A percentile compares a stretch with the other conserved stretches of the same genome.
Conservation (phyloP, 2,113 vertebrate species). For the Trochalopteron elliotii region DNA sequence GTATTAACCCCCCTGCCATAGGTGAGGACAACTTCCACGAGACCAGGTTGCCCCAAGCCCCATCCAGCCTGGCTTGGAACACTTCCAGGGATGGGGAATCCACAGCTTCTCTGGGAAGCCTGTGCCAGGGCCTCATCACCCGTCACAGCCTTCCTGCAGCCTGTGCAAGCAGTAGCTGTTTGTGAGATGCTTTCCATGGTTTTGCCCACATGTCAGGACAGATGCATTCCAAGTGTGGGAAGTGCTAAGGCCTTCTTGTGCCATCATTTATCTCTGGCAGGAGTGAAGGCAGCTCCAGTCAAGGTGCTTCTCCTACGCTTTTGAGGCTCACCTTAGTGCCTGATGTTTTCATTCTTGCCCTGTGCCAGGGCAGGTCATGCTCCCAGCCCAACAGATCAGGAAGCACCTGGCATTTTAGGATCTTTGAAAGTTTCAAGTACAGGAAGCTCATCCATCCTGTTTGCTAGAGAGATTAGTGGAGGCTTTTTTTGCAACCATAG, state of each 20-base stretch:
- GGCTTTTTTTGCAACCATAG: not conserved
- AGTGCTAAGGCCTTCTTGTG: not conserved
- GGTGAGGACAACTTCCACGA: not conserved
- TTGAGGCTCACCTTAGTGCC: not conserved
- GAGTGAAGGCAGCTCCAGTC: not conserved
- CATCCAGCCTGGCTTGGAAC: not conserved
- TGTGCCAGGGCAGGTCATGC: not conserved
- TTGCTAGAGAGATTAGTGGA: not conserved
- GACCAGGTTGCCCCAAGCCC: not conserved
- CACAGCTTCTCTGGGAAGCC: not conserved
- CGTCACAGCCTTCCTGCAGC: not conserved
- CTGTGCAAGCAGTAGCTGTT: not conserved
- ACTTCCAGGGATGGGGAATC: not conserved
- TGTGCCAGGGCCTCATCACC: not conserved
- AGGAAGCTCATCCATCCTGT: not conserved
- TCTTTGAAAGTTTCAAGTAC: not conserved
- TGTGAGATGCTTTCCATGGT: not conserved
- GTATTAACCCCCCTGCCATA: not conserved
- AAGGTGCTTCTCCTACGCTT: not conserved
- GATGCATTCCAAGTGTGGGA: not conserved
- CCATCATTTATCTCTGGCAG: not conserved
- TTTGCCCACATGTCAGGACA: not conserved
- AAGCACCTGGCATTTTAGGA: not conserved
- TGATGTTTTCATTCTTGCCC: fast-evolving
- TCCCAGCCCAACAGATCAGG: not conserved